A percentile compares a stretch with the other conserved stretches of the same genome.
phyloP scores from a whole-genome alignment of 2,113 vertebrate species.

The Sylvia atricapilla region DNA sequence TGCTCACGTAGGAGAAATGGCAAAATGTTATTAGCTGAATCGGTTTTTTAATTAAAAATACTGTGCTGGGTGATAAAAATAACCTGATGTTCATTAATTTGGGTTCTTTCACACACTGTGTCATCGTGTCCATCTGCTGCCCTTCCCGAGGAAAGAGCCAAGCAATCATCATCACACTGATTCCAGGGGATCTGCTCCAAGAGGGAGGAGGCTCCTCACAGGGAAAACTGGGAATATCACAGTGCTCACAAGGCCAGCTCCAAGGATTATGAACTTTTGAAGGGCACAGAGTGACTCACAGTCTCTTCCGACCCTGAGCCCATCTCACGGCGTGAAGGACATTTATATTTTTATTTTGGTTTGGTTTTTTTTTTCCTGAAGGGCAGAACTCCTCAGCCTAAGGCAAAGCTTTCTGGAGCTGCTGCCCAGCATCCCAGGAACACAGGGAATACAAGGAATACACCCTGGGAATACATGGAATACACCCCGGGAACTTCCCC shows the following conservation, averaged over 20 bases:
- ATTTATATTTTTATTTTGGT: accelerated
- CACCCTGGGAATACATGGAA: too few species aligned
- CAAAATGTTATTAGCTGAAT: neutral
- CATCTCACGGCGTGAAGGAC: accelerated
- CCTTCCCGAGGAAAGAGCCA: neutral
- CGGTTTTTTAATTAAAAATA: neutral
- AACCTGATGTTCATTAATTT: neutral
- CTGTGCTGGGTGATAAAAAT: neutral
- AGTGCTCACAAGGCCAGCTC: accelerated
- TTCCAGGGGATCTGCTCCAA: neutral
- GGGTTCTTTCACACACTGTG: neutral
- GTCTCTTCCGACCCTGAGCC: neutral
- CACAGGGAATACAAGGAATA: neutral
- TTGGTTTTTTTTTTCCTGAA: neutral
- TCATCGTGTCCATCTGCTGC: slow-evolving; percentile 26
- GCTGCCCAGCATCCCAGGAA: neutral
- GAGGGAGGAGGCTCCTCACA: neutral
- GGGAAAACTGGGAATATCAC: neutral
- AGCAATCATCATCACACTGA: neutral
- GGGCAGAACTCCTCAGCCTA: neutral
- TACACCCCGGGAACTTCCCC: neutral
- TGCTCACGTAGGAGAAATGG: neutral
- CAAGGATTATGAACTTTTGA: neutral
- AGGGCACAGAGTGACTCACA: neutral
- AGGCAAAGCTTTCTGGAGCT: neutral